Percentiles rank a stretch among this genome's conserved stretches.
These are phyloP conservation scores for Channa maculata DNA, from an alignment of 2,113 vertebrate genomes.

Conservation along the genomic window DNA sequence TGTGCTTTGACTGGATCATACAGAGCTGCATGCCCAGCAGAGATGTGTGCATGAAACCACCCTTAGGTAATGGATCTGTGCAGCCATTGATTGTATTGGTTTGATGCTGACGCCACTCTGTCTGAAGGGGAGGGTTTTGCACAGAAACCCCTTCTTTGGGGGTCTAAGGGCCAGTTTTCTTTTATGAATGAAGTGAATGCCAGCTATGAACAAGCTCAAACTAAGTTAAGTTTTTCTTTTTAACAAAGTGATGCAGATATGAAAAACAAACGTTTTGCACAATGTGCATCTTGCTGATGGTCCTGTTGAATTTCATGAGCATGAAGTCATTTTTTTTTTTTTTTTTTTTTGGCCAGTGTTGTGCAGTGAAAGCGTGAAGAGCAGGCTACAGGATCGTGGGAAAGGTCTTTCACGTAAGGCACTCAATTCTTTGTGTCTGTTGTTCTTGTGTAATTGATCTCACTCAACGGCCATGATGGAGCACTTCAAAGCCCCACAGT, in stretches of 20 bases:
- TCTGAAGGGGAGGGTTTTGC: conserved; percentile 84
- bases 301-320: neutral
- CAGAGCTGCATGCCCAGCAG: conserved; percentile 9
- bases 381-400: conserved; percentile 85
- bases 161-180: conserved; percentile 47
- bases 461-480: conserved; percentile 81
- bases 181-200: conserved; percentile 82
- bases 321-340: neutral
- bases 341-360: conserved; percentile 10
- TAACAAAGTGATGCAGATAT: conserved; percentile 25
- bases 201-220: conserved; percentile 73
- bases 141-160: conserved; percentile 68
- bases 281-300: neutral
- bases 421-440: conserved; percentile 84
- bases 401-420: conserved; percentile 87
- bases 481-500: conserved; percentile 86
- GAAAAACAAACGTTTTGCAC: conserved; percentile 6
- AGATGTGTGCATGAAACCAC: conserved; percentile 11
- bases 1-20: conserved; percentile 6
- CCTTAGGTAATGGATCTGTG: conserved; percentile 79
- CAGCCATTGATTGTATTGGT: conserved; percentile 82
- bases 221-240: conserved; percentile 54
- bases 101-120: conserved; percentile 85
- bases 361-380: conserved; percentile 29
- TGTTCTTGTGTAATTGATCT: conserved; percentile 90